Evolutionary conservation across 2,113 vertebrate genomes (phyloP).

Genomic region (Megaleporinus macrocephalus): DNA sequence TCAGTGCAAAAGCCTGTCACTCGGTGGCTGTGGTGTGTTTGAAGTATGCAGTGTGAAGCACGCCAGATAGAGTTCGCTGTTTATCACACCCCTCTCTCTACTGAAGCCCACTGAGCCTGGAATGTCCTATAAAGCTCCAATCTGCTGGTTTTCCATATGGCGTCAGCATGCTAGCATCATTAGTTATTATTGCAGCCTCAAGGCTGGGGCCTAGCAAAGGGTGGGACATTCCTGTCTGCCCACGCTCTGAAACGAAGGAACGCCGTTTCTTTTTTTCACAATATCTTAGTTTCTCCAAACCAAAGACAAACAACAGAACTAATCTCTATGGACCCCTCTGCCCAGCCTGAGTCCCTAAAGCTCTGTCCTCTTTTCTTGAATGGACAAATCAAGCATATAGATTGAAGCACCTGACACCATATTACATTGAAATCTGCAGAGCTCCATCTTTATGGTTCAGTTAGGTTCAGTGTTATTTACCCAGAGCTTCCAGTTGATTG

Average conservation of each 20-base stretch:
- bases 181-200: conserved; percentile 27
- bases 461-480: no score
- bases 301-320: neutral
- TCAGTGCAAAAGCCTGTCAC: neutral
- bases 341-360: neutral
- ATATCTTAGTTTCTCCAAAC: neutral
- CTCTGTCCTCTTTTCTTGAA: neutral
- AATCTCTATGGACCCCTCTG: neutral
- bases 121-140: conserved; percentile 44
- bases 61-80: conserved; percentile 6
- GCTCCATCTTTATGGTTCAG: no score
- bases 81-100: neutral
- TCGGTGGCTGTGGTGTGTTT: neutral
- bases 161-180: conserved; percentile 36
- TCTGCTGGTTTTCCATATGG: conserved; percentile 41
- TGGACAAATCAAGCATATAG: neutral
- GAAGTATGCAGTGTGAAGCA: neutral
- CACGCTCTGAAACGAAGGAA: neutral
- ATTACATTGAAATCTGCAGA: no score
- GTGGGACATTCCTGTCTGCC: neutral
- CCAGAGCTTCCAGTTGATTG: no score
- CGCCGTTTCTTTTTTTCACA: neutral
- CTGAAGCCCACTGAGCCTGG: conserved; percentile 37
- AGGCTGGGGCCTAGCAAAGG: conserved; percentile 23
- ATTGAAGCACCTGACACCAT: no score